Percentiles rank a stretch among this genome's conserved stretches.
These are phyloP conservation scores for Acestrorhynchus altus DNA, from an alignment of 2,797 vertebrate genomes.

Conservation along the genomic window DNA sequence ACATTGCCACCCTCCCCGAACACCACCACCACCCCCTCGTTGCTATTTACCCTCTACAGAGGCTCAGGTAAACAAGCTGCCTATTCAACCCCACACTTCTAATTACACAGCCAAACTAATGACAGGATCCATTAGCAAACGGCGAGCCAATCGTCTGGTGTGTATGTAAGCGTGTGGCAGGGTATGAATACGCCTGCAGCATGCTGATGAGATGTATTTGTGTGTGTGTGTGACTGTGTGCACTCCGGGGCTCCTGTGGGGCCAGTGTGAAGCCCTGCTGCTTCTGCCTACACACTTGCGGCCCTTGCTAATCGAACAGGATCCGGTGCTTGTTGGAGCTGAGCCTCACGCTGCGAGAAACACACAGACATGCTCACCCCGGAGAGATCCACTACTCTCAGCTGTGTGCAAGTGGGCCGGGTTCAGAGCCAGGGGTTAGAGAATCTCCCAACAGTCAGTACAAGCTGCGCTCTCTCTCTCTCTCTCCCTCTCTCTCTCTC, in stretches of 20 bases:
- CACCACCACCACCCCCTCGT: background rate
- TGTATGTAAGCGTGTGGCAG: constrained; percentile 33
- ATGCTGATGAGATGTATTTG: constrained; percentile 44
- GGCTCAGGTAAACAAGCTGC: constrained; percentile 51
- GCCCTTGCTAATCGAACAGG: constrained; percentile 29
- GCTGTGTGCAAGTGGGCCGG: background rate
- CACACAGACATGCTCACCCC: constrained; percentile 10
- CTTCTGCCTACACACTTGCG: constrained; percentile 5
- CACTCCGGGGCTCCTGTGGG: background rate
- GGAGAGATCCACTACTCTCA: constrained; percentile 26
- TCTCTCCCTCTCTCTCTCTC: background rate
- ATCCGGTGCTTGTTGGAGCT: constrained; percentile 9
- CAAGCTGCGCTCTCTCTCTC: background rate
- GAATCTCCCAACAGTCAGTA: background rate
- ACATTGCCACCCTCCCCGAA: background rate
- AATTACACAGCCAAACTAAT: constrained; percentile 58
- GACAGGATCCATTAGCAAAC: constrained; percentile 52
- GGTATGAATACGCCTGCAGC: constrained; percentile 5
- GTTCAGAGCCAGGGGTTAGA: constrained; percentile 13
- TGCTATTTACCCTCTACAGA: constrained; percentile 43
- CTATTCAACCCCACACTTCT: constrained; percentile 41
- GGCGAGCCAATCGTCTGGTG: constrained; percentile 8
- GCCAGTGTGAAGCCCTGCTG: constrained; percentile 34
- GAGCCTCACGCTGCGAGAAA: constrained; percentile 9
- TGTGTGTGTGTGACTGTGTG: constrained; percentile 9